phyloP scores from a whole-genome alignment of 2,113 vertebrate species.

The Gambusia holbrooki region DNA sequence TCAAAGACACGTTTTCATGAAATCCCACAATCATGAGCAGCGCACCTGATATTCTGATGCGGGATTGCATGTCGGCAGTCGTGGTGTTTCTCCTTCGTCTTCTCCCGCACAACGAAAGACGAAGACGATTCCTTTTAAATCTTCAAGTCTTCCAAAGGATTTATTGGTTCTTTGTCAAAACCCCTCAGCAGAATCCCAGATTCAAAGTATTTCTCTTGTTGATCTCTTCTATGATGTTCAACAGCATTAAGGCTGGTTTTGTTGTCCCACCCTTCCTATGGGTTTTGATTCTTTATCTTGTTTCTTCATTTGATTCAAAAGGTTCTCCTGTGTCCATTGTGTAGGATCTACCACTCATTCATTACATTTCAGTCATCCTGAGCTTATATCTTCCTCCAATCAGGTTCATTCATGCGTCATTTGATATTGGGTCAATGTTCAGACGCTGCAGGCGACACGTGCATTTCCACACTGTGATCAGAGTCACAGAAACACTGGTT shows the following conservation, averaged over 20 bases:
- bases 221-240: not conserved
- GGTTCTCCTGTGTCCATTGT: not conserved
- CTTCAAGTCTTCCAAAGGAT: not conserved
- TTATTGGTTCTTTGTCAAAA: not conserved
- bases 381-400: not conserved
- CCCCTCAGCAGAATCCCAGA: not conserved
- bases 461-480: slow-evolving; percentile 51
- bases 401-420: not conserved
- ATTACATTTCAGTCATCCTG: not conserved
- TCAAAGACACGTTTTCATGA: not conserved
- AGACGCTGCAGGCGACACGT: slow-evolving; percentile 50
- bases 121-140: not conserved
- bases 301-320: not conserved
- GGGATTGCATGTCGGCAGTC: not conserved
- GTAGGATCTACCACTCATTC: not conserved
- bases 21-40: not conserved
- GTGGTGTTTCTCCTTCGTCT: not conserved
- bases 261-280: not conserved
- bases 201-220: not conserved
- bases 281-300: not conserved
- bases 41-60: not conserved
- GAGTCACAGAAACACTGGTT: slow-evolving; percentile 66
- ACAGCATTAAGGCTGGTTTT: not conserved
- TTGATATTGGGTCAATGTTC: slow-evolving; percentile 45
- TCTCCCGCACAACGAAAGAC: not conserved